These are phyloP conservation scores for Zaprionus bogoriensis DNA, from an alignment of 2,888 invertebrate species.

Conservation along the genomic window DNA sequence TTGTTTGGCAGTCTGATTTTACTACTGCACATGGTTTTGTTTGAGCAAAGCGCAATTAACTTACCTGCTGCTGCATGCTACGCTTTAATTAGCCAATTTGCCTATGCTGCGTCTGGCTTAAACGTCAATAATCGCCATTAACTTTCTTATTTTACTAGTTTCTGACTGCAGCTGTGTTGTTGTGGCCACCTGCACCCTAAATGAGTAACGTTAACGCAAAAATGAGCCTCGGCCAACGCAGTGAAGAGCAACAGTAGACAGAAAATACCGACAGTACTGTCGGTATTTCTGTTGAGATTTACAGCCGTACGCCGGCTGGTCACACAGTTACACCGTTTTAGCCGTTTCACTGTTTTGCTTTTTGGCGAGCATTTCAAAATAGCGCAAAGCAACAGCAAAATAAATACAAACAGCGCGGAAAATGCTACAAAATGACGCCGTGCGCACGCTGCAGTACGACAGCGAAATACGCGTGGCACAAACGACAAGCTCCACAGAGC, in stretches of 20 bases:
- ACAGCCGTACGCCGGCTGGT: conserved; percentile 2
- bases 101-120: not conserved
- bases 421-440: conserved; percentile 82
- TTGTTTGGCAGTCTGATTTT: conserved; percentile 24
- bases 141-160: not conserved
- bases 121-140: not conserved
- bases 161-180: conserved; percentile 23
- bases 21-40: conserved; percentile 1
- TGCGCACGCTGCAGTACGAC: conserved; percentile 80
- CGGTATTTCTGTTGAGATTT: not conserved
- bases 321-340: conserved; percentile 22
- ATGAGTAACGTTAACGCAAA: conserved; percentile 21
- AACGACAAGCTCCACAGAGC: conserved; percentile 65
- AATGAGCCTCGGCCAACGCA: not conserved
- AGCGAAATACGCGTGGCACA: conserved; percentile 82
- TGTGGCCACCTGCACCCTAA: conserved; percentile 8
- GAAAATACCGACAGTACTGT: not conserved
- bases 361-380: conserved; percentile 25
- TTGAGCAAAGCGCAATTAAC: conserved; percentile 13
- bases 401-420: conserved; percentile 5
- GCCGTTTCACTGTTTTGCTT: conserved; percentile 30
- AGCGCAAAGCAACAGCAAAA: not conserved
- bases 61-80: conserved; percentile 35
- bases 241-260: not conserved
- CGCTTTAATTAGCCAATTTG: conserved; percentile 23